phyloP scores from a whole-genome alignment of 2,888 invertebrate genomes.

The Prosapia bicincta region DNA sequence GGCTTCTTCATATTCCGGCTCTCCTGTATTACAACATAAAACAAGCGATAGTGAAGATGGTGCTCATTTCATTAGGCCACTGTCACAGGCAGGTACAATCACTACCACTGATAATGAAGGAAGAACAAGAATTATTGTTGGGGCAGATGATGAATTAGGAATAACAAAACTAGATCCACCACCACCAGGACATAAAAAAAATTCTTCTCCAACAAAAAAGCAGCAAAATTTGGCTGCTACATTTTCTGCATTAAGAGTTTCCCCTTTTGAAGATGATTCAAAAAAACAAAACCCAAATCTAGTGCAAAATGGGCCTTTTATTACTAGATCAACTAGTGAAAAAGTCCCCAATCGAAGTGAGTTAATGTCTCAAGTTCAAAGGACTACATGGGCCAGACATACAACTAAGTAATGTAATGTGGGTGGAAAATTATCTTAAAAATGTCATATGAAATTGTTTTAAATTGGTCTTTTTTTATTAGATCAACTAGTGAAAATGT shows the following conservation, averaged over 20 bases:
- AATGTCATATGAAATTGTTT: too few species aligned
- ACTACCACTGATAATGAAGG: constrained; percentile 60
- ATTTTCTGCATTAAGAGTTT: constrained; percentile 56
- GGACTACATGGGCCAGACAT: constrained; percentile 82
- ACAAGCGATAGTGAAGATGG: constrained; percentile 27
- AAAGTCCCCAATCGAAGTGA: constrained; percentile 82
- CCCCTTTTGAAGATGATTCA: constrained; percentile 50
- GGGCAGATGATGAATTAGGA: constrained; percentile 49
- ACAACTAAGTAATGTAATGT: constrained; percentile 71
- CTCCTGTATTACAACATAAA: constrained; percentile 43
- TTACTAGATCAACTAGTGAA: constrained; percentile 78
- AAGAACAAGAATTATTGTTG: constrained; percentile 59
- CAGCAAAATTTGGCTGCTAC: constrained; percentile 39
- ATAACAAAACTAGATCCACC: constrained; percentile 37
- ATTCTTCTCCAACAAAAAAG: constrained; percentile 27
- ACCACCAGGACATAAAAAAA: constrained; percentile 31
- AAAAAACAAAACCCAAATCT: neutral
- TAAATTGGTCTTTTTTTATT: constrained; percentile 63
- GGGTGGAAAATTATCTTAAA: too few species aligned
- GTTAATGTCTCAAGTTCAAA: constrained; percentile 76
- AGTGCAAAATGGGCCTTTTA: constrained; percentile 57
- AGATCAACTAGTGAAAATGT: constrained; percentile 83
- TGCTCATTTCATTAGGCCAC: constrained; percentile 59
- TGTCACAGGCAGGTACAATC: constrained; percentile 61
- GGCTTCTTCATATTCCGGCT: constrained; percentile 50